Base-by-base conservation (phyloP, 2,113 vertebrate genomes). In the Pungitius pungitius region DNA sequence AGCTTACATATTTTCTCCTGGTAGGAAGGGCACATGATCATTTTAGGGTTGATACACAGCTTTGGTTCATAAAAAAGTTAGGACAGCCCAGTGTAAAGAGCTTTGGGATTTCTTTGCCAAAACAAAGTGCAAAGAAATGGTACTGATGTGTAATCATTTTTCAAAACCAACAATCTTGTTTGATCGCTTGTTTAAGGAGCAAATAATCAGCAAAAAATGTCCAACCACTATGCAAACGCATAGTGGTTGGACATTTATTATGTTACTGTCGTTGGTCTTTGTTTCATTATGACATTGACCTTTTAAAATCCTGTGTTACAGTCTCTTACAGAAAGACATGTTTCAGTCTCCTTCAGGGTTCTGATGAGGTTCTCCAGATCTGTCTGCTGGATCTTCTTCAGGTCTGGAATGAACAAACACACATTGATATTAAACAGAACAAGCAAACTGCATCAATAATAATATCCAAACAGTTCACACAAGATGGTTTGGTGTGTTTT, bases 1-100 rank as follows among this genome's bases (percentile, higher is more conserved):
- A 99, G 89, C 75, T 93, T 92, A 27, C 54, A 66, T 0, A 98
- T 93, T 82, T 93, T 94, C 88, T 94, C 95, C 97, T 99, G 78
- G 49, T 24, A 2, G 30, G 37, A 24, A 52, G 12, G 15, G 56
- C 3, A 60, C 26, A 51, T 5, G n/a, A 24, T 7, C 35, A 62
- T 12, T 12, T 8, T 3, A 24, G 42, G 39, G n/a, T 10, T 17
- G 60, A 42, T 12, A 11, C 1, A 59, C 18, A 67, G 33, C 24
- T 42, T 68, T 54, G 47, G 20, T 60, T 55, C 37, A 35, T 35
- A 37, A 11, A 42, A 45, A 56, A 43, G 27, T 17, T 11, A 35
- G 67, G 18, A 35, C 5, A 40, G 11, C 4, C 54, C 26, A 42
- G 52, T 43, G 18, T 14, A 8, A 27, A 52, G 24, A 6, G 7